Base-by-base conservation (phyloP, 1,140 invertebrate species). In the Drosophila hydei region DNA sequence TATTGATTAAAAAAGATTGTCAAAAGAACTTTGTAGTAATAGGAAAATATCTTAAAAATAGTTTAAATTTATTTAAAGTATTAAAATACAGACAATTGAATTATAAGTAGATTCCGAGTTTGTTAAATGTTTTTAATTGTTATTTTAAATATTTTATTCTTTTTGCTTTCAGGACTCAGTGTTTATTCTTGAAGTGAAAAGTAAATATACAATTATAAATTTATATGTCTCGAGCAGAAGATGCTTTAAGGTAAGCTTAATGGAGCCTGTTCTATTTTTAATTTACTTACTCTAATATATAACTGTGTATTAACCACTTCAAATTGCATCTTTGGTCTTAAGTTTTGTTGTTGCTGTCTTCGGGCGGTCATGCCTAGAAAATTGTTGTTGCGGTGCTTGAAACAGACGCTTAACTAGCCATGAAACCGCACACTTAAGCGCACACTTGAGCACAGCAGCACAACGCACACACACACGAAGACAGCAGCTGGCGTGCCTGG, bases 381-480 rank as follows among this genome's bases (percentile, higher is more conserved):
- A 70, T 56, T 50, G 45, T 60, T 72, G 56, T 67, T 33, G 61
- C 50, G 47, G 23, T 40, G 25, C 67, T 62, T 63, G 60, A 71
- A 50, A 33, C 43, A 40, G 68, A 52, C 51, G 61, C 45, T 71
- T 62, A 71, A 75, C 51, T 61, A 60, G 70, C 73, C 73, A 72
- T 75, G 69, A 75, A 75, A 72, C 72, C 72, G 69, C 61, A 75
- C 61, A 71, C 68, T 71, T 71, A 51, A 58, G 52, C 38, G 61
- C 68, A 64, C 60, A 70, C 67, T 70, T 70, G 60, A 70, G 43
- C 55, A 55, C 54, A 50, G 12, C 45, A 47, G 18, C 18, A 45
- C 42, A 45, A 21, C 19, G n/a, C 45, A 55, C 21, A 9, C n/a
- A 42, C 51, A 64, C 7, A 40, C 33, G 48, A 23, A 14, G 21